Evolutionary conservation across 1,140 invertebrate genomes (phyloP), one percentile per base, ranked within the genome.

Genomic region (Penaeus indicus): DNA sequence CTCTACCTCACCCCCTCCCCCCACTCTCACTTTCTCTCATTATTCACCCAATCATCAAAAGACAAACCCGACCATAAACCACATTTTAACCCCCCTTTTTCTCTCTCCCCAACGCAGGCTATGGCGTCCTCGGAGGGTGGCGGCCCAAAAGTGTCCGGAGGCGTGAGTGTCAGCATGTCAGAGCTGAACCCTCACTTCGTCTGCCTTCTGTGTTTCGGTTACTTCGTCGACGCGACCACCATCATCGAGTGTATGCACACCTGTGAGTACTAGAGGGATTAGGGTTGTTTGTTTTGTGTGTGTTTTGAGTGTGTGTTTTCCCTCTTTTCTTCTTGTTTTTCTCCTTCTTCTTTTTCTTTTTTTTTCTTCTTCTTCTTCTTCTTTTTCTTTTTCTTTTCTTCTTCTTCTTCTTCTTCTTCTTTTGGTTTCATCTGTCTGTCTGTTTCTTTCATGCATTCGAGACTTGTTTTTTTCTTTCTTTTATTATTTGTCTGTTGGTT

Each of bases 171-270:
- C 69, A 86, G 75, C n/a, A 54, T 91, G 77, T 86, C 94, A 62
- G 95, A 95, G 90, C 93, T 97, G 87, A 97, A 96, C 92, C 94
- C 95, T 18, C 95, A 96, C 91, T 93, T 97, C 86, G 95, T 95
- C 22, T 99, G 98, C 93, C 95, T 95, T 86, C 93, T 99, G 75
- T 99, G 98, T 93, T 94, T 95, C 89, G 98, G 98, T 25, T 99
- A 99, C 92, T 96, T 98, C 92, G 96, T 99, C 89, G 97, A 99
- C 93, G 97, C 98, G 10, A 98, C 97, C 21, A 98, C 97, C 75
- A 97, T 99, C 84, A 96, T 97, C 54, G 97, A 97, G 93, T 99
- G 98, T 94, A 94, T 98, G 91, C 98, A 99, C 93, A 97, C 97
- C 42, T 98, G 90, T 91, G 61, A 90, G 90, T 90, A 84, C 0